Evolutionary conservation across 2,888 invertebrate species (phyloP).

Genomic region (Craniophora ligustri): DNA sequence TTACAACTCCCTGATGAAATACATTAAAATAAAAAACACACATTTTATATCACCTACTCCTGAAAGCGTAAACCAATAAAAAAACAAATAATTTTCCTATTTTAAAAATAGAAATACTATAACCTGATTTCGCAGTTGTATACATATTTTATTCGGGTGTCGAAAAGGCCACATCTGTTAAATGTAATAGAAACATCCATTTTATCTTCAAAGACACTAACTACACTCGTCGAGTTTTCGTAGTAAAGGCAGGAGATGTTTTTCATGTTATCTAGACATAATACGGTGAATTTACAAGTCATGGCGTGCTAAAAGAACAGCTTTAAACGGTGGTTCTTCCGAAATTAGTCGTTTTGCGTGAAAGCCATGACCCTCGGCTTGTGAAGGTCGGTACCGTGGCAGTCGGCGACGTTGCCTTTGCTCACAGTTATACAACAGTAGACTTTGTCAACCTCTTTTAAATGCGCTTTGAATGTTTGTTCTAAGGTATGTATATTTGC

Average conservation of each 20-base stretch:
- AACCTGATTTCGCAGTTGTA: conserved; percentile 37
- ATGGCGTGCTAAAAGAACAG: conserved; percentile 72
- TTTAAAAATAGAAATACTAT: conserved; percentile 31
- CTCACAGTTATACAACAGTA: conserved; percentile 41
- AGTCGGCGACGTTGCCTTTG: conserved; percentile 70
- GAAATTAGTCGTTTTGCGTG: conserved; percentile 72
- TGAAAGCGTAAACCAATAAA: conserved; percentile 24
- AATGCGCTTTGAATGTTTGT: conserved; percentile 29
- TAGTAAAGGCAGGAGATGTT: conserved; percentile 46
- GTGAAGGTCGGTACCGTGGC: conserved; percentile 77
- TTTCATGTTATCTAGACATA: conserved; percentile 63
- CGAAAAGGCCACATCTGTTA: conserved; percentile 45
- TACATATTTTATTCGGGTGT: conserved; percentile 33
- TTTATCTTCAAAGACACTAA: conserved; percentile 34
- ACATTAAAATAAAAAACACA: conserved; percentile 23
- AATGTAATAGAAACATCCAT: conserved; percentile 38
- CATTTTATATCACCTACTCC: conserved; percentile 8
- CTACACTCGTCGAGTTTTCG: conserved; percentile 38
- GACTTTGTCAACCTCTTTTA: conserved; percentile 31
- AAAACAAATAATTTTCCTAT: conserved; percentile 19
- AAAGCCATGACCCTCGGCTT: conserved; percentile 68
- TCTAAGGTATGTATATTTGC: conserved; percentile 14
- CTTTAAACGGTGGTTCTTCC: conserved; percentile 61
- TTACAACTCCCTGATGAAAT: background rate
- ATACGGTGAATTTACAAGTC: conserved; percentile 54